These are phyloP conservation scores for Lypha dubia DNA, from an alignment of 2,888 invertebrate genomes.

Conservation along the genomic window DNA sequence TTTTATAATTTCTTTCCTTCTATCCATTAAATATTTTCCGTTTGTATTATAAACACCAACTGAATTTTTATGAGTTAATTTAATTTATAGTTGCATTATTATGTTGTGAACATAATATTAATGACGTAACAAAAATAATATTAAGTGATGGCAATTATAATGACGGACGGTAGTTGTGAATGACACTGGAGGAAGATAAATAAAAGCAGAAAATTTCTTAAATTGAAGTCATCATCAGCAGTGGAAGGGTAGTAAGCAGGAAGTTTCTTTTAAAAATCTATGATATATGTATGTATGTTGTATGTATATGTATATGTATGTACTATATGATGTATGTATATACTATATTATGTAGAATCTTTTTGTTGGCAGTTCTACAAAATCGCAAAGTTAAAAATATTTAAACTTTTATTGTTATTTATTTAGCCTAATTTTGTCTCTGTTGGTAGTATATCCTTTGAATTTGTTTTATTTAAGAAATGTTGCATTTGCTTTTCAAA, in stretches of 20 bases:
- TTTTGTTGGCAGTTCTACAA: too few relatives aligned
- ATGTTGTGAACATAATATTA: constrained; percentile 78
- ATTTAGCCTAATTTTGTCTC: neutral
- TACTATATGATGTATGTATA: too few relatives aligned
- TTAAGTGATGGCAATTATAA: neutral
- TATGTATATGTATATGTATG: too few relatives aligned
- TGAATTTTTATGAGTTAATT: constrained; percentile 83
- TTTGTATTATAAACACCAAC: constrained; percentile 79
- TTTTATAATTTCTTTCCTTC: constrained; percentile 8
- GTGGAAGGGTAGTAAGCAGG: too few relatives aligned
- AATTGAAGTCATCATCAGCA: neutral
- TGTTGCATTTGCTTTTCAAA: constrained; percentile 32
- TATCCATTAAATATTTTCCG: constrained; percentile 47
- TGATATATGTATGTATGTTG: too few relatives aligned
- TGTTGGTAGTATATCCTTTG: neutral
- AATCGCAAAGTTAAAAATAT: too few relatives aligned
- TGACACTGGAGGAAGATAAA: neutral
- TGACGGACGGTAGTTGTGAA: neutral
- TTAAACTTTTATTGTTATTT: neutral
- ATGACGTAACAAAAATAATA: constrained; percentile 24
- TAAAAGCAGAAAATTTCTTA: neutral
- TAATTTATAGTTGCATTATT: constrained; percentile 83
- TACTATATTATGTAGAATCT: too few relatives aligned
- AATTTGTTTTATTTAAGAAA: neutral
- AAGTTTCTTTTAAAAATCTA: too few relatives aligned